Conservation (phyloP, 2,797 vertebrate species). For the Anguilla megastoma region DNA sequence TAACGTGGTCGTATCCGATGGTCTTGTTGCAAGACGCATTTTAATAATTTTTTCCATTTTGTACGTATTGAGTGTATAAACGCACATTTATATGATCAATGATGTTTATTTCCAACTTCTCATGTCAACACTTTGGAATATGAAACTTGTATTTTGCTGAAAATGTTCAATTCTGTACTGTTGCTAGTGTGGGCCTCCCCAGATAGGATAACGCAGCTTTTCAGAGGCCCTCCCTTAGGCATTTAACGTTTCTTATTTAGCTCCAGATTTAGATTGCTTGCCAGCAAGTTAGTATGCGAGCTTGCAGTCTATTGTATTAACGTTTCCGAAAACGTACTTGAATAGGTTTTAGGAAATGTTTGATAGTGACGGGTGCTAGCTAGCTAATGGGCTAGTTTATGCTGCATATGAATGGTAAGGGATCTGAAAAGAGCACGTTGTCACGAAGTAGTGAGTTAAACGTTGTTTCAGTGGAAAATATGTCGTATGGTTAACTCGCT, state of each 20-base stretch:
- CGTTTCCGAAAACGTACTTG: not conserved
- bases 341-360: not conserved
- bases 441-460: not conserved
- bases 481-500: not conserved
- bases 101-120: not conserved
- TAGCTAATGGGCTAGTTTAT: not conserved
- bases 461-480: not conserved
- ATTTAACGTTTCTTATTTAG: not conserved
- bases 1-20: constrained; percentile 72
- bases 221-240: not conserved
- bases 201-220: not conserved
- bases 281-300: not conserved
- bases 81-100: not conserved
- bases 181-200: constrained; percentile 3
- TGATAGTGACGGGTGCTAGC: not conserved
- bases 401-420: not conserved
- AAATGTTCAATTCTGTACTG: not conserved
- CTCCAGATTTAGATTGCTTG: not conserved
- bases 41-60: not conserved
- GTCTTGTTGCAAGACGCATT: not conserved
- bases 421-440: not conserved
- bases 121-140: not conserved
- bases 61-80: not conserved
- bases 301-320: not conserved
- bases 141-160: not conserved